A percentile compares a stretch with the other conserved stretches of the same genome.
Evolutionary conservation across 2,113 vertebrate genomes (phyloP).

Genomic region (Bufo gargarizans): DNA sequence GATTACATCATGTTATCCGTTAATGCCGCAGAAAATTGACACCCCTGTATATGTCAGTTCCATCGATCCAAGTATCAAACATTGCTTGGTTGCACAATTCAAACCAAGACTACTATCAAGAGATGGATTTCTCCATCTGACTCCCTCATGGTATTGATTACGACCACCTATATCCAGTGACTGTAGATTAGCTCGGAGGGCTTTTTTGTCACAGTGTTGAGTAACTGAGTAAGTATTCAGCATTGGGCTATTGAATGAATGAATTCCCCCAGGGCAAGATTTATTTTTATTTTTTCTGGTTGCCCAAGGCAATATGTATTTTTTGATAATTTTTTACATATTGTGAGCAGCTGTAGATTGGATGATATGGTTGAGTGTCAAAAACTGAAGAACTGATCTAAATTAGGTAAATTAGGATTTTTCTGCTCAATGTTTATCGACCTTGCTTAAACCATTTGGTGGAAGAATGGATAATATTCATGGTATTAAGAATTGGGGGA

Average conservation of each 20-base stretch:
- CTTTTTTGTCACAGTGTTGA: neutral
- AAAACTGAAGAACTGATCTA: slow-evolving; percentile 19
- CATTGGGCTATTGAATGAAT: neutral
- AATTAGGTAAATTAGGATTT: slow-evolving; percentile 8
- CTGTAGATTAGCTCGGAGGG: neutral
- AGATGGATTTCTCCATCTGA: slow-evolving; percentile 32
- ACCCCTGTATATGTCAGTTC: slow-evolving; percentile 29
- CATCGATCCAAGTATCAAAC: slow-evolving; percentile 43
- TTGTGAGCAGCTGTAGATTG: neutral
- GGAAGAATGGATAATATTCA: neutral
- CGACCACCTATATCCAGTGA: slow-evolving; percentile 1
- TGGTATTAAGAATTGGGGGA: neutral
- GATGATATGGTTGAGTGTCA: neutral
- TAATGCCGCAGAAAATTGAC: slow-evolving; percentile 26
- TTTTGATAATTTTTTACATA: neutral
- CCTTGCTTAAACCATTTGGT: neutral
- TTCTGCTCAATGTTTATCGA: slow-evolving; percentile 5
- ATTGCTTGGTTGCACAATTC: slow-evolving; percentile 15
- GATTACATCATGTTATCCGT: neutral
- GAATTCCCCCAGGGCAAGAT: neutral
- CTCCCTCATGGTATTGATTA: slow-evolving; percentile 2
- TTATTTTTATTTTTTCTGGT: neutral
- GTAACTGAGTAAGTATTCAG: neutral
- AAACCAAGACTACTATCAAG: neutral
- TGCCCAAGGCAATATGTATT: neutral